Conservation (phyloP, 2,888 invertebrate genomes). For the Arctia plantaginis region DNA sequence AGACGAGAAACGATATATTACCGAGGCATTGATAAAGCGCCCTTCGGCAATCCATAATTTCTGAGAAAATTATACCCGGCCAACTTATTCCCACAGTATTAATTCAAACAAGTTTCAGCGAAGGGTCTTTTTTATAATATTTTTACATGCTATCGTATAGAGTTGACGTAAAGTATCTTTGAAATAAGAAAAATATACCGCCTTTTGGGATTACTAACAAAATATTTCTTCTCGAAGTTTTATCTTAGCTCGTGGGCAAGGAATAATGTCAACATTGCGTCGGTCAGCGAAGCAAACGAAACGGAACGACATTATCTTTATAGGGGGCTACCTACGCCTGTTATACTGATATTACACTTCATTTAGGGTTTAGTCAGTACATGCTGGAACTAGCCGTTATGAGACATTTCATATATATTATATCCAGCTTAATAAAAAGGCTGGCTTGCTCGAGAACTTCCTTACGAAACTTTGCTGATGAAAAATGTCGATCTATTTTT, state of each 20-base stretch:
- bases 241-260: slow-evolving; percentile 47
- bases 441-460: slow-evolving; percentile 46
- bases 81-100: slow-evolving; percentile 59
- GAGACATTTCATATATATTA: slow-evolving; percentile 45
- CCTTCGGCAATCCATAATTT: slow-evolving; percentile 68
- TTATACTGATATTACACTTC: slow-evolving; percentile 60
- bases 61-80: slow-evolving; percentile 61
- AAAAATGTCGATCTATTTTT: slow-evolving; percentile 79
- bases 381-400: slow-evolving; percentile 40
- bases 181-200: slow-evolving; percentile 43
- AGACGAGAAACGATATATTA: slow-evolving; percentile 62
- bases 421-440: slow-evolving; percentile 50
- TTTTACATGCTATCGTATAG: slow-evolving; percentile 44
- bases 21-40: slow-evolving; percentile 69
- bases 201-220: slow-evolving; percentile 33
- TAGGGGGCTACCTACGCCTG: slow-evolving; percentile 54
- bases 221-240: slow-evolving; percentile 45
- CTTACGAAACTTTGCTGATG: slow-evolving; percentile 61
- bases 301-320: slow-evolving; percentile 59
- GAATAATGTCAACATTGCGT: slow-evolving; percentile 53
- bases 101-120: slow-evolving; percentile 55
- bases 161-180: slow-evolving; percentile 37
- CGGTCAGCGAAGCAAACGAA: slow-evolving; percentile 58
- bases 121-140: slow-evolving; percentile 41
- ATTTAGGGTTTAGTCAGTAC: slow-evolving; percentile 43